These are phyloP conservation scores for Halocaridina rubra DNA, from an alignment of 2,888 invertebrate genomes.

Conservation along the genomic window DNA sequence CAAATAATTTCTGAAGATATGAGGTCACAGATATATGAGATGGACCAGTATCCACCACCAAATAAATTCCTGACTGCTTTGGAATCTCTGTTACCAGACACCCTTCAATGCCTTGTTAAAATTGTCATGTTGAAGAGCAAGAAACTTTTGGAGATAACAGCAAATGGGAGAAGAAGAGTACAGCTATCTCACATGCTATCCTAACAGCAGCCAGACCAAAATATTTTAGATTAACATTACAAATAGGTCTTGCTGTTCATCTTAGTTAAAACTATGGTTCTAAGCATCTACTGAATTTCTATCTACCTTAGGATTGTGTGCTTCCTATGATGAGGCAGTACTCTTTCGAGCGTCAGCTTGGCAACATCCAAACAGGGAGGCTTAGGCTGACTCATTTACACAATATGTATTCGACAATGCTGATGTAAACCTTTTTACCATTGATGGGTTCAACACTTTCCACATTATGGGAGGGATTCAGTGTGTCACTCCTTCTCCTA, in stretches of 20 bases:
- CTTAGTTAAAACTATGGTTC: background rate
- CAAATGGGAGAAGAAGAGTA: background rate
- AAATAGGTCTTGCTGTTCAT: background rate
- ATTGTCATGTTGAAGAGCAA: background rate
- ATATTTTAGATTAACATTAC: background rate
- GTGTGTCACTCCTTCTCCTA: no score
- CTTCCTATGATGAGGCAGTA: background rate
- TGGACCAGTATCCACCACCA: background rate
- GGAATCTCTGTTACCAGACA: background rate
- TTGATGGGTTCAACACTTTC: no score
- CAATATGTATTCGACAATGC: no score
- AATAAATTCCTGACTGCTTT: background rate
- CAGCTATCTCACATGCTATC: background rate
- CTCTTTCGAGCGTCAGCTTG: no score
- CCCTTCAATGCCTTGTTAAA: background rate
- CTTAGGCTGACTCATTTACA: no score
- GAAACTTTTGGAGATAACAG: background rate
- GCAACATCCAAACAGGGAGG: no score
- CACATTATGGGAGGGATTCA: no score
- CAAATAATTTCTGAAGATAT: background rate
- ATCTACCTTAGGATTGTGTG: constrained; percentile 2
- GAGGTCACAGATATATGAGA: background rate
- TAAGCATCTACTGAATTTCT: background rate
- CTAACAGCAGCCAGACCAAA: background rate
- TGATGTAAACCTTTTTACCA: no score